Base-by-base conservation (phyloP, 2,113 vertebrate species). In the Erythrolamprus reginae region DNA sequence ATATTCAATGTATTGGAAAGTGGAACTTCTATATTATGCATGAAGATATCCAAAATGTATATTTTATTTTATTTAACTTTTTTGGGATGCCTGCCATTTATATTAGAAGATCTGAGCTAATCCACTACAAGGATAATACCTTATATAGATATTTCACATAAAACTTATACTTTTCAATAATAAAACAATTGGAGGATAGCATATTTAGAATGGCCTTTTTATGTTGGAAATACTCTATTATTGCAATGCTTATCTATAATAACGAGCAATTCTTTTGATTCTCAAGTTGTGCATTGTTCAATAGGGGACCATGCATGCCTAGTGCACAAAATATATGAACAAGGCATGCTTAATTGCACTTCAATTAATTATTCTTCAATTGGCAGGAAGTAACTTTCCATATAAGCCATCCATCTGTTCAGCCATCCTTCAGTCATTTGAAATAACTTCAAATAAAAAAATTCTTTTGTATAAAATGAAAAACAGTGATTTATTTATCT, bases 1-100 rank as follows among this genome's bases (percentile, higher is more conserved):
- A 82, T 24, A 89, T 84, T 55, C 42, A 56, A 48, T 84, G n/a
- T 89, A 53, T 89, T 84, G 42, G 52, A 56, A 89, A 89, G 38
- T 47, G 28, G 88, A 89, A 84, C 70, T 56, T 84, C 17, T n/a
- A 48, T 48, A 84, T 89, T 84, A 55, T 48, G 82, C 10, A 58
- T 42, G 24, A 45, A 84, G 84, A 45, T 58, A 28, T 58, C 51
- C 26, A 53, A 88, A 84, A 82, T 55, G 2, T 15, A 56, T 50
- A 21, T 38, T 84, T 84, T n/a, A 58, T 84, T 84, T 45, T 58
- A 47, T 58, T 56, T 58, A 21, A 45, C 19, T 8, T 26, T n/a
- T 83, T 56, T 53, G 33, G 24, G 26, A 58, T 84, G 45, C 17
- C 53, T 84, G 55, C 28, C 26, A 28, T 61, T 84, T 89, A 51